Base-by-base conservation (phyloP, 1,140 invertebrate genomes). In the Helicoverpa armigera region DNA sequence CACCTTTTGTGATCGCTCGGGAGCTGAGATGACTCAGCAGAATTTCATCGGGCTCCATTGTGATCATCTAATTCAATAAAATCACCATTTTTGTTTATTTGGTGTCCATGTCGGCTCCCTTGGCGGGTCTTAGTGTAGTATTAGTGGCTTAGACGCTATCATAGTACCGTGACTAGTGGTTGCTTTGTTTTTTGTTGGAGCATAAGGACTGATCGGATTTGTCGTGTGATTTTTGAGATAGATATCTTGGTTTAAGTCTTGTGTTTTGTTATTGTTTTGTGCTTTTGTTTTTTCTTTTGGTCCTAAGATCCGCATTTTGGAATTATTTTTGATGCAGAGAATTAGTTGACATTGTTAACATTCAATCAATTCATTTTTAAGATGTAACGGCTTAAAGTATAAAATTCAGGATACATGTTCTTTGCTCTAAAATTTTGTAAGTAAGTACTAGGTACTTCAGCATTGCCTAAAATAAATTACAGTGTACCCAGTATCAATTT, bases 11-110 rank as follows among this genome's bases (percentile, higher is more conserved):
- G 73, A 70, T 61, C 77, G 85, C n/a, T 83, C 89, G 89, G 89
- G 85, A 92, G 90, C 92, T 88, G 85, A 81, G 75, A 72, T 94
- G 93, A 94, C 79, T 87, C 89, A 87, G 93, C 93, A 91, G 79
- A 89, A 87, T 82, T 60, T 82, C 82, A 82, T 87, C 88, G 78
- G 85, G 85, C 85, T 87, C 86, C 87, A 93, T 92, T 94, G 93
- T 93, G 91, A 92, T 91, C 91, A 82, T 86, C 91, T 94, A 94
- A 94, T 94, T 94, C 93, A 94, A 94, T 94, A 94, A 94, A 91
- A 94, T 92, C 91, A 92, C 88, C 87, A 94, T 92, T 94, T 93
- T 93, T 91, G 90, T 94, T 93, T 94, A 91, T 94, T 94, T 94
- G 87, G 74, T 81, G 83, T 85, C 58, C 58, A 78, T 53, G 78